Percentiles rank a stretch among this genome's conserved stretches.
These are phyloP conservation scores for Gastrophryne carolinensis DNA, from an alignment of 2,797 vertebrate species.

Conservation along the genomic window DNA sequence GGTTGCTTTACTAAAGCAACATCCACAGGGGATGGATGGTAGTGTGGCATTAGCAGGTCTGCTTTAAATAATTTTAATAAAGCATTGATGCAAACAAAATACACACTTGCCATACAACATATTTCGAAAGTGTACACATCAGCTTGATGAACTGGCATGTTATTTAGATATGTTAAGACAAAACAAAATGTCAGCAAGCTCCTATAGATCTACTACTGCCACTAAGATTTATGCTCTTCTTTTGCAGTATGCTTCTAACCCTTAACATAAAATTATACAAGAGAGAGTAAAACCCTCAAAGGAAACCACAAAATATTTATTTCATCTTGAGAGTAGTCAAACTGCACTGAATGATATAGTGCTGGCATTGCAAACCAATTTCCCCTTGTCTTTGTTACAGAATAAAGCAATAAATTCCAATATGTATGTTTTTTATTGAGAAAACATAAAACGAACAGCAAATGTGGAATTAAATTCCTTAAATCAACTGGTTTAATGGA, in stretches of 20 bases:
- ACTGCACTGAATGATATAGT: constrained; percentile 53
- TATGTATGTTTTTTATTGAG: constrained; percentile 32
- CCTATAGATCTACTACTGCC: constrained; percentile 57
- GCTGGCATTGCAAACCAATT: constrained; percentile 48
- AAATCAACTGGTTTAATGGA: constrained; percentile 52
- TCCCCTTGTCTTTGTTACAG: constrained; percentile 53
- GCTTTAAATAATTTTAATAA: too few species aligned
- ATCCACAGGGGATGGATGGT: too few species aligned
- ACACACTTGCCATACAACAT: too few species aligned
- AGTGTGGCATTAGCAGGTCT: too few species aligned
- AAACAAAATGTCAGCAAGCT: too few species aligned
- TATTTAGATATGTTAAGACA: too few species aligned
- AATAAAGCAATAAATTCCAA: constrained; percentile 53
- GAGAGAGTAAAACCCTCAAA: constrained; percentile 57
- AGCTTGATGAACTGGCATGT: too few species aligned
- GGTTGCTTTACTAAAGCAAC: too few species aligned
- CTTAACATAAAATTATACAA: constrained; percentile 67
- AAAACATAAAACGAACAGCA: constrained; percentile 42
- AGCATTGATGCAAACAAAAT: too few species aligned
- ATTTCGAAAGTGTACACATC: too few species aligned
- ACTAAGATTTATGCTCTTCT: constrained; percentile 63
- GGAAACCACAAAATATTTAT: constrained; percentile 63
- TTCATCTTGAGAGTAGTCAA: constrained; percentile 56
- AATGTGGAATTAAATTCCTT: constrained; percentile 36
- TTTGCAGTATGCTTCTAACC: constrained; percentile 60